A percentile compares a stretch with the other conserved stretches of the same genome.
Evolutionary conservation across 2,797 vertebrate genomes (phyloP).

Genomic region (Tamandua tetradactyla): DNA sequence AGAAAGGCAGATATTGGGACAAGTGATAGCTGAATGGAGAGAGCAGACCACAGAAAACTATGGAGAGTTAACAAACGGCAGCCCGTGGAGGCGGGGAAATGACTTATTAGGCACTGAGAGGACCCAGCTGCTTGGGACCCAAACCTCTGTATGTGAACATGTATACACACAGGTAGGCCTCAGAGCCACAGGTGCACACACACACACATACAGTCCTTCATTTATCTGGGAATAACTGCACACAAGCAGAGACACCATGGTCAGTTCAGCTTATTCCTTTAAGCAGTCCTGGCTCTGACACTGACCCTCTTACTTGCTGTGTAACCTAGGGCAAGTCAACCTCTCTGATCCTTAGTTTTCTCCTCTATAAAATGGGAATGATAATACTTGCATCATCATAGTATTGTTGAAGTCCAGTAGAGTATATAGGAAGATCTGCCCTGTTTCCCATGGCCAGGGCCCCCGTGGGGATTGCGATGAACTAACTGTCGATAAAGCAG

Average conservation of each 20-base stretch:
- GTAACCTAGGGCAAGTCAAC: neutral
- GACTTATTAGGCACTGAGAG: neutral
- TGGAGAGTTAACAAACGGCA: accelerated
- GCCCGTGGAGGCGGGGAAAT: neutral
- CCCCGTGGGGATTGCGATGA: accelerated
- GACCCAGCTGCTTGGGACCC: neutral
- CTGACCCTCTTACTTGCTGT: neutral
- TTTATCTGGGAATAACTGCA: neutral
- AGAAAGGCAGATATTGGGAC: neutral
- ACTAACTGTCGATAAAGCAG: neutral
- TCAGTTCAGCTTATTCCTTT: neutral
- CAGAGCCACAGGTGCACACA: neutral
- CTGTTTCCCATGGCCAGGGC: neutral
- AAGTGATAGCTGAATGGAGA: neutral
- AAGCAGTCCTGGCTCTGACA: neutral
- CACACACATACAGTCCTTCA: neutral
- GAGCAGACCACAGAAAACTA: neutral
- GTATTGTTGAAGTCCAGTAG: neutral
- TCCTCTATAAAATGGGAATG: neutral
- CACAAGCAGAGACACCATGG: neutral
- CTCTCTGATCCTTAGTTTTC: neutral
- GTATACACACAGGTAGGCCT: neutral
- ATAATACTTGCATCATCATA: neutral
- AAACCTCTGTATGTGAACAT: too few species aligned
- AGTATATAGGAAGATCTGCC: neutral